These are phyloP conservation scores for Pheosia tremula DNA, from an alignment of 2,888 invertebrate genomes.

Conservation along the genomic window DNA sequence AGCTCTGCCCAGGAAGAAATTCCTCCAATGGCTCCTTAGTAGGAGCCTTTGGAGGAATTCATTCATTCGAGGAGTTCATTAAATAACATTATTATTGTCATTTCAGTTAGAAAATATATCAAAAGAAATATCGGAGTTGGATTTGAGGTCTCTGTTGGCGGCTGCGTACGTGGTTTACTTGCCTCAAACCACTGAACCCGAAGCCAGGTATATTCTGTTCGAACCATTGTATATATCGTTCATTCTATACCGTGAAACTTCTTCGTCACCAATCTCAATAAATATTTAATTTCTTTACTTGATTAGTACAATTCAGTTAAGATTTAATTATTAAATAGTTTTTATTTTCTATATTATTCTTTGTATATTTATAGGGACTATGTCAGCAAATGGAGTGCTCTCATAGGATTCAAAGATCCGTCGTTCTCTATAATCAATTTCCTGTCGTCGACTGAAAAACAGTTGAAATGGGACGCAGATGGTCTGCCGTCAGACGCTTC, in stretches of 20 bases:
- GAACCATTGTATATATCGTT: background rate
- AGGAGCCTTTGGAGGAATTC: too few species aligned
- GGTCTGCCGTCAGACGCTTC: conserved; percentile 92
- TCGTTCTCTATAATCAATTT: conserved; percentile 73
- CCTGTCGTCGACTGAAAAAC: conserved; percentile 82
- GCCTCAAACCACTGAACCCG: conserved; percentile 88
- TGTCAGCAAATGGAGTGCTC: conserved; percentile 77
- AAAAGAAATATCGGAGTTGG: conserved; percentile 86
- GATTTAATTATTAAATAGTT: too few species aligned
- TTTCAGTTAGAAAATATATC: conserved; percentile 86
- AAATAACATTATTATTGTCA: too few species aligned
- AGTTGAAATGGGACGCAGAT: conserved; percentile 93
- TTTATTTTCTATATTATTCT: background rate
- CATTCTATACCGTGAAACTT: too few species aligned
- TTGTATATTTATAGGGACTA: conserved; percentile 57
- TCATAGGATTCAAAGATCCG: conserved; percentile 67
- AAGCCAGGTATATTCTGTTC: conserved; percentile 78
- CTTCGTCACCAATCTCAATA: too few species aligned
- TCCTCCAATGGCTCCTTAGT: too few species aligned
- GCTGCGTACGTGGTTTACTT: conserved; percentile 92
- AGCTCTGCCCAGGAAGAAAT: too few species aligned
- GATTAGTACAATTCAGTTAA: too few species aligned
- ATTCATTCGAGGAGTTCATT: too few species aligned
- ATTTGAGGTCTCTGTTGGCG: conserved; percentile 87
- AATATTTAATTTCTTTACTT: too few species aligned